Conservation (phyloP, 2,113 vertebrate genomes). For the Clinocottus analis region DNA sequence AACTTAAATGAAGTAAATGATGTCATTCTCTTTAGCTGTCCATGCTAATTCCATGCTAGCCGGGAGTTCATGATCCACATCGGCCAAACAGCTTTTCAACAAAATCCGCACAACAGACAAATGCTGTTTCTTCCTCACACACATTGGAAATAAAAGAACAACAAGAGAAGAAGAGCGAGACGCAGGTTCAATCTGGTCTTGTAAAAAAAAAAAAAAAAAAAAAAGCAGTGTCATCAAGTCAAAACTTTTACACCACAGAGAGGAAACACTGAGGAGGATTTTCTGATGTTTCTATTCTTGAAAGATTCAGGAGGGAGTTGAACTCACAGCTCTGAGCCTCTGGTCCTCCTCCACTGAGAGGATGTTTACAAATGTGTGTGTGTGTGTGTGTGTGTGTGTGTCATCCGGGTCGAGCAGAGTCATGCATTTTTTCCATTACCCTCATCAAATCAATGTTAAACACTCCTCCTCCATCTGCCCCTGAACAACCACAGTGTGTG, state of each 20-base stretch:
- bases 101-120: not conserved
- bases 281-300: conserved; percentile 39
- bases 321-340: conserved; percentile 57
- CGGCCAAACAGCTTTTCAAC: too few relatives aligned
- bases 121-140: not conserved
- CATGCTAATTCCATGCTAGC: not conserved
- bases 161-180: not conserved
- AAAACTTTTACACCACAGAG: conserved; percentile 14
- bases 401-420: conserved; percentile 71
- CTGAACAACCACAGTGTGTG: conserved; percentile 17
- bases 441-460: conserved; percentile 82
- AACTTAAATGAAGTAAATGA: not conserved
- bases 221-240: not conserved
- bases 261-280: conserved; percentile 8
- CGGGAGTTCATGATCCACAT: too few relatives aligned
- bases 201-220: not conserved
- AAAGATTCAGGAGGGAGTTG: conserved; percentile 47
- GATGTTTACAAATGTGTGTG: conserved; percentile 67
- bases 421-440: conserved; percentile 85
- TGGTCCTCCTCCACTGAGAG: conserved; percentile 69
- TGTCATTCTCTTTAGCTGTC: not conserved
- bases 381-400: conserved; percentile 48
- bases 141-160: not conserved
- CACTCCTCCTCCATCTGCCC: conserved; percentile 58
- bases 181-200: not conserved